Percentiles rank a stretch among this genome's conserved stretches.
Conservation (phyloP, 35 echinoderm and acorn worm species). For the Nesometra sesokonis region DNA sequence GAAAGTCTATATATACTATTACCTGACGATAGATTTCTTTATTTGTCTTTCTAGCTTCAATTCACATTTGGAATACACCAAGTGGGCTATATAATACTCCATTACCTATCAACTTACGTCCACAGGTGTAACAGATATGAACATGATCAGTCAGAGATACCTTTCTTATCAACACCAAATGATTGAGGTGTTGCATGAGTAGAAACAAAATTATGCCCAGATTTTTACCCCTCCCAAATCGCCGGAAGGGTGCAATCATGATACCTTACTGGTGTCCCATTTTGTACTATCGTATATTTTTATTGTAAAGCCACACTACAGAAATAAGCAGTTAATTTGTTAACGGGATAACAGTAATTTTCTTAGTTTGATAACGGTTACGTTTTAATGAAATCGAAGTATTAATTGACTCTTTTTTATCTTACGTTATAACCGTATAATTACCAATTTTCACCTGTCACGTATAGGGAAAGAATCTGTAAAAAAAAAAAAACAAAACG, state of each 20-base stretch:
- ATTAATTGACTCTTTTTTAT: not conserved
- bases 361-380: not conserved
- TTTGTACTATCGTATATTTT: not conserved
- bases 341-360: not conserved
- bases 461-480: no score
- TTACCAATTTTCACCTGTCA: not conserved
- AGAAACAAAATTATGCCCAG: not conserved
- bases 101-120: not conserved
- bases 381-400: not conserved
- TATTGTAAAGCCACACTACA: not conserved
- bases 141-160: not conserved
- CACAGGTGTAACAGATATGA: not conserved
- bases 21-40: not conserved
- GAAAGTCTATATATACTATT: no score
- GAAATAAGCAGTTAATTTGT: not conserved
- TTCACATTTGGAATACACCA: not conserved
- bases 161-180: not conserved
- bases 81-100: not conserved
- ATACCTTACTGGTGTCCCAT: not conserved
- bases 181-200: not conserved
- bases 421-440: not conserved
- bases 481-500: no score
- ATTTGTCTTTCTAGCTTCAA: not conserved
- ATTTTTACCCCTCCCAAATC: not conserved
- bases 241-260: not conserved